Percentiles rank a stretch among this genome's conserved stretches.
Conservation (phyloP, 2,888 invertebrate genomes). For the Drosophila eohydei region DNA sequence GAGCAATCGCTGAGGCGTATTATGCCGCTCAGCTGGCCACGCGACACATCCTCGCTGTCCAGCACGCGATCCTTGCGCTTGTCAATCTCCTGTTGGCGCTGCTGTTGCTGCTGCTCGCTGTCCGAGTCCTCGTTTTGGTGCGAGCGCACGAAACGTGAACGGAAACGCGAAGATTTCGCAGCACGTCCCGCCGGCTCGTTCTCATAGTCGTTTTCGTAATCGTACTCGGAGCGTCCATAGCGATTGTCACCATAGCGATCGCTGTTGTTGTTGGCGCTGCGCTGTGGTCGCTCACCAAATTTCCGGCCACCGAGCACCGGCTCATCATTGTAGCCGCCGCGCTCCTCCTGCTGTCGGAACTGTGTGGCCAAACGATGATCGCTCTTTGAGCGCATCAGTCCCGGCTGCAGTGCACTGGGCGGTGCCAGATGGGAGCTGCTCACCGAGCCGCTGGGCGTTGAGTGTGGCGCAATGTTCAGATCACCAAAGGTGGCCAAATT, state of each 20-base stretch:
- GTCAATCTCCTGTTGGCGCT: constrained; percentile 87
- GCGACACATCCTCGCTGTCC: constrained; percentile 95
- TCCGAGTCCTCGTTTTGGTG: constrained; percentile 92
- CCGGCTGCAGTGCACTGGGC: constrained; percentile 89
- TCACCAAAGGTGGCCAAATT: constrained; percentile 96
- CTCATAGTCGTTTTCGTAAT: constrained; percentile 90
- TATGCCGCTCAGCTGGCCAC: constrained; percentile 94
- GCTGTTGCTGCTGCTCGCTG: constrained; percentile 87
- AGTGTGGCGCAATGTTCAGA: constrained; percentile 90
- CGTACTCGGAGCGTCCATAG: constrained; percentile 85
- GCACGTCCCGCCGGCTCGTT: constrained; percentile 87
- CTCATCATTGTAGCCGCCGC: constrained; percentile 89
- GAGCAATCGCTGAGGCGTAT: constrained; percentile 94
- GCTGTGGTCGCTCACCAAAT: constrained; percentile 89
- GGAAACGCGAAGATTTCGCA: constrained; percentile 88
- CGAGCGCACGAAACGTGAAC: constrained; percentile 89
- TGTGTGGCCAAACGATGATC: constrained; percentile 95
- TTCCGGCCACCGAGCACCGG: constrained; percentile 90
- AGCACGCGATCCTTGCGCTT: constrained; percentile 90
- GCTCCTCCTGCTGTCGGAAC: constrained; percentile 94
- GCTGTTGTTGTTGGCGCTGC: constrained; percentile 82
- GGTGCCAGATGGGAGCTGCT: constrained; percentile 86
- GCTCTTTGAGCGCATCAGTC: constrained; percentile 96
- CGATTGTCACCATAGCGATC: constrained; percentile 85
- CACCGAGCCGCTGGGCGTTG: constrained; percentile 84